Conservation (phyloP, 2,113 vertebrate species). For the Suncus etruscus region DNA sequence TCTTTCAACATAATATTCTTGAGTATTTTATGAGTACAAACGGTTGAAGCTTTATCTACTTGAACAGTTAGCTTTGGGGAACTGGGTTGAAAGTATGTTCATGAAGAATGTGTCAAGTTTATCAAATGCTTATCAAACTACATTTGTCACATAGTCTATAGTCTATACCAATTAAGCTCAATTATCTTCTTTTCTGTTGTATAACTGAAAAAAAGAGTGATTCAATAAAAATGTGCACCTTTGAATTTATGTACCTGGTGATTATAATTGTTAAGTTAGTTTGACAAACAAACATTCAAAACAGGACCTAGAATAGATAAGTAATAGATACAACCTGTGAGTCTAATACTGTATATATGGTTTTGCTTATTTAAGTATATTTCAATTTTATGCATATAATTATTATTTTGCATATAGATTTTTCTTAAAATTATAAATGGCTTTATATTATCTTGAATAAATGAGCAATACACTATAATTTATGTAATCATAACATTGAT, state of each 20-base stretch:
- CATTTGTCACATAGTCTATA: background rate
- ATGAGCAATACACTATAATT: background rate
- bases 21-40: slow-evolving; percentile 48
- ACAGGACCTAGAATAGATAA: background rate
- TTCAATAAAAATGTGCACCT: slow-evolving; percentile 8
- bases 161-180: slow-evolving; percentile 45
- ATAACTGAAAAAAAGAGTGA: background rate
- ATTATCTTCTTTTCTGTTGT: slow-evolving; percentile 15
- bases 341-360: background rate
- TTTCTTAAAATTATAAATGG: background rate
- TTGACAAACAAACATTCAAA: slow-evolving; percentile 13
- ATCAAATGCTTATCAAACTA: slow-evolving; percentile 44
- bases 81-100: slow-evolving; percentile 21
- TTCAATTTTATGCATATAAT: background rate
- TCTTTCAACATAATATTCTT: slow-evolving; percentile 64
- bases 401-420: background rate
- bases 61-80: slow-evolving; percentile 43
- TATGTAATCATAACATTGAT: background rate
- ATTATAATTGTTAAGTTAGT: slow-evolving; percentile 46
- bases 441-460: background rate
- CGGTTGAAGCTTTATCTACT: slow-evolving; percentile 3
- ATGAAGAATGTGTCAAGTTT: slow-evolving; percentile 37
- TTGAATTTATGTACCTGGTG: slow-evolving; percentile 42
- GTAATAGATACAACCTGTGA: background rate
- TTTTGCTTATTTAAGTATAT: slow-evolving; percentile 28